These are phyloP conservation scores for Loriculus beryllinus DNA, from an alignment of 2,797 vertebrate genomes.

Conservation along the genomic window DNA sequence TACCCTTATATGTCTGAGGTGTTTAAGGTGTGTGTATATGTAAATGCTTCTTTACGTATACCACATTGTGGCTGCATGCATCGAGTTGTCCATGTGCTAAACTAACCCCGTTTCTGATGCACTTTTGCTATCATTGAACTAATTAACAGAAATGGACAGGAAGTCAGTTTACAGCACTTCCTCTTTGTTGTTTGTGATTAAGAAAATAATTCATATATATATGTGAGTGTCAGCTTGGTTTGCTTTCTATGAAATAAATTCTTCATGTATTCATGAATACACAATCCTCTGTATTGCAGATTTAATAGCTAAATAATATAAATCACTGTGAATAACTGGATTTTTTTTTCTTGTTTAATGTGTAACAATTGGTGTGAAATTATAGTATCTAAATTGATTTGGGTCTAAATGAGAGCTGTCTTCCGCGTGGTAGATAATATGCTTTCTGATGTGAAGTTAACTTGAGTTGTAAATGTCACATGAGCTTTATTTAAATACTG, in stretches of 20 bases:
- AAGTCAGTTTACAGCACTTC: background rate
- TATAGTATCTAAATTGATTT: background rate
- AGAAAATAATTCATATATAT: background rate
- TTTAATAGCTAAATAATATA: background rate
- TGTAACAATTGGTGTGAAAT: background rate
- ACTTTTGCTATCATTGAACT: background rate
- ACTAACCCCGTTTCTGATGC: background rate
- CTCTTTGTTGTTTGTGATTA: background rate
- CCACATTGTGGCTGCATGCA: rapidly evolving
- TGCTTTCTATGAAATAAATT: background rate
- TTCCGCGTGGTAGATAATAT: background rate
- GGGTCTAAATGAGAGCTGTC: background rate
- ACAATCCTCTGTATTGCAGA: background rate
- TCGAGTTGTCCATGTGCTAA: background rate
- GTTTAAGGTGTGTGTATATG: background rate
- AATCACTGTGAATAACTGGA: background rate
- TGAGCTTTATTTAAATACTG: background rate
- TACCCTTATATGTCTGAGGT: background rate
- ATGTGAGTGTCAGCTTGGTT: background rate
- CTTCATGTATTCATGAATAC: background rate
- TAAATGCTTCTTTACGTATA: background rate
- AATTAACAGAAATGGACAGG: background rate
- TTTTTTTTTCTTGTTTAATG: background rate
- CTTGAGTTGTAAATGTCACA: background rate
- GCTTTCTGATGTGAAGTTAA: background rate